Evolutionary conservation across 2,888 invertebrate species (phyloP).

Genomic region (Fragum fragum): DNA sequence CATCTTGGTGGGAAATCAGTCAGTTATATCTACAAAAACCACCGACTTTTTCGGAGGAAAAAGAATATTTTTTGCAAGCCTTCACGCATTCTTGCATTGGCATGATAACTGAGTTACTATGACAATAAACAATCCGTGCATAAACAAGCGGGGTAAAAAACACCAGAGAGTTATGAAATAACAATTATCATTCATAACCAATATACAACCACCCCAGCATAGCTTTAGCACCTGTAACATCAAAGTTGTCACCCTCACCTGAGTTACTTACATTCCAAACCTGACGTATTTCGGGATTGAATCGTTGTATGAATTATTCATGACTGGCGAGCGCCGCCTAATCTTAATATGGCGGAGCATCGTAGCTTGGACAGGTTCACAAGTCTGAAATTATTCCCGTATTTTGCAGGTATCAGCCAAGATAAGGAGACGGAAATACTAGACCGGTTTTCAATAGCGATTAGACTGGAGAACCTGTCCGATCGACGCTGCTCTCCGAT

Average conservation of each 20-base stretch:
- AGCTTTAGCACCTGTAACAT: background rate
- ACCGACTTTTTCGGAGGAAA: background rate
- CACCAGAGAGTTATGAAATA: background rate
- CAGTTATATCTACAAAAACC: background rate
- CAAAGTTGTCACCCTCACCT: background rate
- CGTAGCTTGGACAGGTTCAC: too few relatives aligned
- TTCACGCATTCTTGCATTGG: background rate
- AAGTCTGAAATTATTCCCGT: too few relatives aligned
- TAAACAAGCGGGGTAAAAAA: background rate
- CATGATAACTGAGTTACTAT: background rate
- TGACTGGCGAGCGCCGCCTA: too few relatives aligned
- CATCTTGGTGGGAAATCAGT: background rate
- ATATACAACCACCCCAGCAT: background rate
- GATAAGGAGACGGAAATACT: too few relatives aligned
- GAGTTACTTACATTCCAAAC: background rate
- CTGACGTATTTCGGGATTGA: too few relatives aligned
- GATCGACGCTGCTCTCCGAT: too few relatives aligned
- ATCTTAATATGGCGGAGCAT: too few relatives aligned
- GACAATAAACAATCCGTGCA: background rate
- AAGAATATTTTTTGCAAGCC: background rate
- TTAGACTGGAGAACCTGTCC: too few relatives aligned
- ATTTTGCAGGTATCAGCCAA: too few relatives aligned
- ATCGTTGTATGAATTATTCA: too few relatives aligned
- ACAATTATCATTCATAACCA: constrained; percentile 3
- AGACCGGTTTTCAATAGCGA: too few relatives aligned